phyloP scores from a whole-genome alignment of 2,888 invertebrate species.

The Cheilosia grossa region DNA sequence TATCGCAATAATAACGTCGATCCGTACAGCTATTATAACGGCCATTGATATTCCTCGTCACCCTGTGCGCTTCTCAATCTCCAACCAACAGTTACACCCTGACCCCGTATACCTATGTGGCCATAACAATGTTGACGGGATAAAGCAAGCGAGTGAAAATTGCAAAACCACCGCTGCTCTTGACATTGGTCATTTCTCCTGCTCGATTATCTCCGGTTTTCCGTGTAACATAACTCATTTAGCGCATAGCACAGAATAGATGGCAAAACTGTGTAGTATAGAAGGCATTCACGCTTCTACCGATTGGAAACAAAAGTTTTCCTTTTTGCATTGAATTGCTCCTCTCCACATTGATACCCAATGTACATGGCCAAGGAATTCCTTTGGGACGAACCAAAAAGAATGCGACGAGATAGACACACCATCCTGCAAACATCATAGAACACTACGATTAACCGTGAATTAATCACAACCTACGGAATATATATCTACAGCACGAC shows the following conservation, averaged over 20 bases:
- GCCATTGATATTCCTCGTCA: too few species aligned
- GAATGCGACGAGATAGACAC: neutral
- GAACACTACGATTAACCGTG: constrained; percentile 27
- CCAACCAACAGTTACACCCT: too few species aligned
- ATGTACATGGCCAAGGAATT: neutral
- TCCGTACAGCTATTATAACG: too few species aligned
- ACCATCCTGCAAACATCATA: constrained; percentile 4
- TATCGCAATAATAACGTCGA: too few species aligned
- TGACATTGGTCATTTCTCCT: constrained; percentile 36
- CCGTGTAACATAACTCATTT: constrained; percentile 1
- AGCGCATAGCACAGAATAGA: neutral
- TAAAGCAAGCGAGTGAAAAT: neutral
- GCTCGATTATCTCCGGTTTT: neutral
- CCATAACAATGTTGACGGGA: neutral
- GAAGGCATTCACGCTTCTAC: too few species aligned
- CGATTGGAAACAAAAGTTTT: neutral
- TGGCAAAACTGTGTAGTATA: too few species aligned
- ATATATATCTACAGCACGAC: constrained; percentile 40
- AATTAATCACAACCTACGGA: constrained; percentile 43
- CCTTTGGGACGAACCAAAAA: neutral
- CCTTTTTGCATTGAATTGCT: neutral
- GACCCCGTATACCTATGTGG: neutral
- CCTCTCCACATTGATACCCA: neutral
- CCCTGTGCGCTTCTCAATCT: too few species aligned
- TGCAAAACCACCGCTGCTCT: constrained; percentile 20